Evolutionary conservation across 2,113 vertebrate species (phyloP), one percentile per base, ranked within the genome.

Genomic region (Urocynchramus pylzowi): DNA sequence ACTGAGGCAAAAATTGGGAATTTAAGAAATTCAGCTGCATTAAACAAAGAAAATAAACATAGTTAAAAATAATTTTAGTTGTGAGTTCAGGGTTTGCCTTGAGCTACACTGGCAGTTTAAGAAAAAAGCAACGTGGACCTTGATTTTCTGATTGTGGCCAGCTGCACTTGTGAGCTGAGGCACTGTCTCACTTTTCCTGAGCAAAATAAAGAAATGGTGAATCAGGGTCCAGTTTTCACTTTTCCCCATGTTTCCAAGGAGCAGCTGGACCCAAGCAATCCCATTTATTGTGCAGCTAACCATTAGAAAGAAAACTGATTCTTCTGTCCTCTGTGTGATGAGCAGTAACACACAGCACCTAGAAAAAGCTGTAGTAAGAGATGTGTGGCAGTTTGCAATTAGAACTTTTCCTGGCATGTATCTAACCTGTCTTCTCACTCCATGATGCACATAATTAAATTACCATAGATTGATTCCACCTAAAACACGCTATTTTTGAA

Each of bases 401-500:
- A 81, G 53, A 91, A 84, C 39, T 89, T 85, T 65, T 81, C 75
- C 94, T 95, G 84, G 35, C 68, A 19, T 75, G 61, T 67, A 41
- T 56, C 75, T 94, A 91, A 93, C 96, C 93, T 92, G 88, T 91
- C 89, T 84, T 60, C 61, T 87, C 37, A 22, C 87, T 59, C 73
- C 89, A 28, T 71, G 52, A 71, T 88, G 71, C 33, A 44, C 37
- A 3, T 47, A 96, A 94, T 96, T 96, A 90, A 97, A 98, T 98
- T 97, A 95, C 57, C 74, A 60, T 16, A 69, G 89, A 97, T 95
- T 94, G 95, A 97, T 95, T 95, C 97, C 71, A 93, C 96, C 93
- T 97, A 92, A 97, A 98, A 96, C 82, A 96, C n/a, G 35, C 68
- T 79, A 89, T 96, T 97, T 97, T 95, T 93, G 54, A 96, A 94